These are phyloP conservation scores for Formica exsecta DNA, from an alignment of 1,140 invertebrate species.

Conservation along the genomic window DNA sequence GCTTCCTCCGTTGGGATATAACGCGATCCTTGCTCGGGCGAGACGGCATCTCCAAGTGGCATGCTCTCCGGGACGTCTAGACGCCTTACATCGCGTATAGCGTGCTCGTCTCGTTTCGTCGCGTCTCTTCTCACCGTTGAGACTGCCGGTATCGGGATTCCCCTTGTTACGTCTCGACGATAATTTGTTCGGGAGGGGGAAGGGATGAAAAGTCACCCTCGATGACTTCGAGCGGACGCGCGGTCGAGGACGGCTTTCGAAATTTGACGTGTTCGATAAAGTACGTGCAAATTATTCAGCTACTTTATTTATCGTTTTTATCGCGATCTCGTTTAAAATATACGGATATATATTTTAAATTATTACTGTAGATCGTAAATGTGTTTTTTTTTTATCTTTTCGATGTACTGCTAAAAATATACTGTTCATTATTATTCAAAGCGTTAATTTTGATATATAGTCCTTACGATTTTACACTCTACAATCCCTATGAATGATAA, in stretches of 20 bases:
- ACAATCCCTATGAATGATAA: constrained; percentile 45
- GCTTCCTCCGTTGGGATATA: constrained; percentile 67
- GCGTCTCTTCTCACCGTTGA: constrained; percentile 30
- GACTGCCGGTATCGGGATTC: constrained; percentile 30
- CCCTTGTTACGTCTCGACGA: constrained; percentile 44
- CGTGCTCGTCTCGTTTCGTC: constrained; percentile 44
- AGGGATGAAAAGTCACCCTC: constrained; percentile 26
- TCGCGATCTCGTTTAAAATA: not conserved
- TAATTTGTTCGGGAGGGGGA: not conserved
- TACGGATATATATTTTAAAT: no score
- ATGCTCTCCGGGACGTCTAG: constrained; percentile 44
- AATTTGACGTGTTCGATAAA: not conserved
- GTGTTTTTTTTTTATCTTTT: constrained; percentile 9
- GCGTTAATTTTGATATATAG: not conserved
- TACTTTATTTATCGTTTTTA: not conserved
- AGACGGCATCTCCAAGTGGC: constrained; percentile 61
- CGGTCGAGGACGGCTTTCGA: constrained; percentile 1
- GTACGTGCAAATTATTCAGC: not conserved
- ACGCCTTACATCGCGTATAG: constrained; percentile 55
- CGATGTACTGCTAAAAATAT: not conserved
- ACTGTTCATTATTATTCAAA: constrained; percentile 11
- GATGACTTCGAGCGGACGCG: constrained; percentile 10
- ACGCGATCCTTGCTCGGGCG: constrained; percentile 69
- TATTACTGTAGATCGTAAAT: not conserved
- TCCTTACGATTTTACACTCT: not conserved